Conservation (phyloP, 2,113 vertebrate species). For the Pseudorhombus dupliciocellatus region DNA sequence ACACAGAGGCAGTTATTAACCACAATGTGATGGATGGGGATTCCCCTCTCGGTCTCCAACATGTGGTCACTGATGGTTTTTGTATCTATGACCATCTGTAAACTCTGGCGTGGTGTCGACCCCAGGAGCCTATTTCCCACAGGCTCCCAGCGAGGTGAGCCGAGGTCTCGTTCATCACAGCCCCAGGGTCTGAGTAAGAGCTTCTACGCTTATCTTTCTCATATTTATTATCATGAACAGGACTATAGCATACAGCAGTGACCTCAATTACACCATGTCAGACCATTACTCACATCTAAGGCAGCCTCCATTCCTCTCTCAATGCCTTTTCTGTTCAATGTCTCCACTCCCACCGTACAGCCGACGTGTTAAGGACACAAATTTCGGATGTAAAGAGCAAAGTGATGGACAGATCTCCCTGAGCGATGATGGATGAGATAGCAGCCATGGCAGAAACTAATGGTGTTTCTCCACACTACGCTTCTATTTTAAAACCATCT, state of each 20-base stretch:
- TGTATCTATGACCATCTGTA: slow-evolving; percentile 36
- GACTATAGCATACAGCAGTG: slow-evolving; percentile 11
- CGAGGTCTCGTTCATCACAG: slow-evolving; percentile 54
- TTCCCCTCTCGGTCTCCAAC: slow-evolving; percentile 26
- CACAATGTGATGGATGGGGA: slow-evolving; percentile 49
- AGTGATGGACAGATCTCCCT: slow-evolving; percentile 39
- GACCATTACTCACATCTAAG: slow-evolving; percentile 48
- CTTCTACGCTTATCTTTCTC: slow-evolving; percentile 40
- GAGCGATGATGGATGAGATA: slow-evolving; percentile 53
- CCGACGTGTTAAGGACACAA: slow-evolving; percentile 2
- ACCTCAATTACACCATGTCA: slow-evolving; percentile 50
- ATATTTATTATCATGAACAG: slow-evolving; percentile 34
- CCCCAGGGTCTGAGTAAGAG: slow-evolving; percentile 19
- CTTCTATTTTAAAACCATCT: slow-evolving; percentile 51
- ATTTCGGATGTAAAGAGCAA: slow-evolving; percentile 6
- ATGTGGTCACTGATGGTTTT: slow-evolving; percentile 35
- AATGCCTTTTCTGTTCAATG: not conserved
- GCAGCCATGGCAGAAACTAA: slow-evolving; percentile 38
- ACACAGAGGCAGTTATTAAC: slow-evolving; percentile 26
- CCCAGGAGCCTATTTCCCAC: slow-evolving; percentile 2
- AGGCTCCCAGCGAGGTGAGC: slow-evolving; percentile 1
- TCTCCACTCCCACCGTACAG: slow-evolving; percentile 7
- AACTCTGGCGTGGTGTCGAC: slow-evolving; percentile 38
- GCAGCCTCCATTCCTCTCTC: slow-evolving; percentile 24
- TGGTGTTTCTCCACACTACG: slow-evolving; percentile 27